Base-by-base conservation (phyloP, 2,797 vertebrate genomes). In the Clarias laeviceps region DNA sequence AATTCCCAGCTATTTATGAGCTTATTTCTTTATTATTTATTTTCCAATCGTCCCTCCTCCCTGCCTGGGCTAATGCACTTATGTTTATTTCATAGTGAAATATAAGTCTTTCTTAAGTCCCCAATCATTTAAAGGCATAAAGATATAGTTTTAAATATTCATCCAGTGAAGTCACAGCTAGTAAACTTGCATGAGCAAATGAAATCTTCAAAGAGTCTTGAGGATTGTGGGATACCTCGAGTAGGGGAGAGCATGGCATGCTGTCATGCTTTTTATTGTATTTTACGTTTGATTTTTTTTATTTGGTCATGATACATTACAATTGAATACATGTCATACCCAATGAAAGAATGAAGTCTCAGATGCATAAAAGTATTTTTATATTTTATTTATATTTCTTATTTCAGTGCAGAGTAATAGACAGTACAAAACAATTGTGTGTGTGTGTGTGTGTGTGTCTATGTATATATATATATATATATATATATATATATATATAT, bases 51-150 rank as follows among this genome's bases (percentile, higher is more conserved):
- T 37, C 37, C 57, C 81, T 79, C 81, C 59, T 78, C 69, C 32
- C 57, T 81, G 79, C n/a, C 69, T 56, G 9, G 7, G 24, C 59
- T 88, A 69, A 86, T 84, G 66, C 70, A 84, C 80, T 84, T 82
- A 87, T 88, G 65, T 89, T 87, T 84, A 84, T 90, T 90, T 84
- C 22, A 87, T 87, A 82, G 79, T 80, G 57, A 82, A 83, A 86
- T 85, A 64, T 29, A 82, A 54, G 27, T 59, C 66, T 86, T 22
- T 77, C 80, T 84, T 82, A 86, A 88, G 85, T 88, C 70, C 57
- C 59, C 3, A 20, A 73, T 88, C 22, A 89, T 88, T 88, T 84
- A 90, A 85, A 84, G 40, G 57, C 34, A 62, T 86, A 84, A 88
- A 84, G 64, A 82, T 70, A 29, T 64, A 73, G 37, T 85, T 85